phyloP scores from a whole-genome alignment of 2,888 invertebrate genomes.

The Luperina testacea region DNA sequence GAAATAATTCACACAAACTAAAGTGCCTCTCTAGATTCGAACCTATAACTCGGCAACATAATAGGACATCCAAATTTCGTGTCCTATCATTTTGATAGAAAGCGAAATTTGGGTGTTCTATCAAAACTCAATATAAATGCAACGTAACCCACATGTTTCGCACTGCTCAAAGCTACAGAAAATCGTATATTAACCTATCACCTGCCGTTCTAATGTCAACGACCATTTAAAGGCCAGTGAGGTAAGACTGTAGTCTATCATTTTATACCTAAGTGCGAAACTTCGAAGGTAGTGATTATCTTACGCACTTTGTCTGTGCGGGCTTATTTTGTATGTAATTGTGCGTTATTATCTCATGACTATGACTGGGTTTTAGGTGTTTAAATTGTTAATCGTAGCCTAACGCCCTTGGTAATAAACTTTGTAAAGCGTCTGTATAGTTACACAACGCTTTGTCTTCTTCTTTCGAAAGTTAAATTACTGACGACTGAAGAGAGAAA shows the following conservation, averaged over 20 bases:
- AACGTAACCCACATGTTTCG: background rate
- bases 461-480: too few species aligned
- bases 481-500: too few species aligned
- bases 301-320: background rate
- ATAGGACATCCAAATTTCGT: too few species aligned
- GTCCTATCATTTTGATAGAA: background rate
- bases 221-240: constrained; percentile 54
- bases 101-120: background rate
- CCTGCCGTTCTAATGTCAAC: constrained; percentile 52
- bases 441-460: too few species aligned
- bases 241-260: constrained; percentile 29
- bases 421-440: too few species aligned
- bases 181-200: constrained; percentile 15
- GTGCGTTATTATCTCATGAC: background rate
- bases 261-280: constrained; percentile 31
- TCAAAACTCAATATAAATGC: background rate
- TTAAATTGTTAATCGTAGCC: background rate
- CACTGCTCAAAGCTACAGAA: constrained; percentile 2
- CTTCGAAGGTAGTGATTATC: constrained; percentile 16
- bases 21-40: too few species aligned
- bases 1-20: too few species aligned
- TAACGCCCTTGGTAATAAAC: too few species aligned
- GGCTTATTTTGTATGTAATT: constrained; percentile 4
- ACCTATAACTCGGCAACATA: too few species aligned
- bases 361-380: background rate